Evolutionary conservation across 1,140 invertebrate species (phyloP).

Genomic region (Linepithema humile): DNA sequence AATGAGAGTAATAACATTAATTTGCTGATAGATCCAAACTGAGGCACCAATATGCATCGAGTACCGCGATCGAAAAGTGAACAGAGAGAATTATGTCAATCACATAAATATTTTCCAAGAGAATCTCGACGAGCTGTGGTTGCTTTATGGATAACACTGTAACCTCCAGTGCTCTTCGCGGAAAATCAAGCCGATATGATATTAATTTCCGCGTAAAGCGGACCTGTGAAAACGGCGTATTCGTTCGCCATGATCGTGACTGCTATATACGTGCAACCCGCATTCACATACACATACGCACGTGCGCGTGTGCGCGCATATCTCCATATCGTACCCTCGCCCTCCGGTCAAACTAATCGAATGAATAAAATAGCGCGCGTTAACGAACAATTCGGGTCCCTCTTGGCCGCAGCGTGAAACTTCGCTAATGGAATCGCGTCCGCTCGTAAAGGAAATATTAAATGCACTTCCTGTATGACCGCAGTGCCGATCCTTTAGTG

Average conservation of each 20-base stretch:
- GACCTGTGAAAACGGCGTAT: slow-evolving; percentile 36
- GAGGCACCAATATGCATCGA: background rate
- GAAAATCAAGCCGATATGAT: slow-evolving; percentile 50
- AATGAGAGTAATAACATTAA: background rate
- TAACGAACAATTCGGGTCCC: slow-evolving; percentile 71
- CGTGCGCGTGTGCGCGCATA: background rate
- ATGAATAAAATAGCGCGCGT: slow-evolving; percentile 75
- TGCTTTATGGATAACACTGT: background rate
- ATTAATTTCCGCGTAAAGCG: slow-evolving; percentile 44
- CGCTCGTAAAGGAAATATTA: slow-evolving; percentile 76
- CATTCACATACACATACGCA: background rate
- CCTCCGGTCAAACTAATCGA: slow-evolving; percentile 72
- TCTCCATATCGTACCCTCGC: slow-evolving; percentile 48
- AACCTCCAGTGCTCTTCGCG: background rate
- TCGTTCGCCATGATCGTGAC: background rate
- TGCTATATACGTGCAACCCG: slow-evolving; percentile 7
- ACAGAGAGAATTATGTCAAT: background rate
- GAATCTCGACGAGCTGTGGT: slow-evolving; percentile 14
- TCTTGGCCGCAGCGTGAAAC: slow-evolving; percentile 67
- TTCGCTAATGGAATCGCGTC: slow-evolving; percentile 77
- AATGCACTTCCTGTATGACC: slow-evolving; percentile 59
- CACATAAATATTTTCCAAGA: slow-evolving; percentile 14
- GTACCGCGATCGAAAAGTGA: background rate
- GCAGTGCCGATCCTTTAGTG: slow-evolving; percentile 30
- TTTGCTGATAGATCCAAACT: background rate